phyloP scores from a whole-genome alignment of 1,140 invertebrate species.

The Chrysomallon squamiferum region DNA sequence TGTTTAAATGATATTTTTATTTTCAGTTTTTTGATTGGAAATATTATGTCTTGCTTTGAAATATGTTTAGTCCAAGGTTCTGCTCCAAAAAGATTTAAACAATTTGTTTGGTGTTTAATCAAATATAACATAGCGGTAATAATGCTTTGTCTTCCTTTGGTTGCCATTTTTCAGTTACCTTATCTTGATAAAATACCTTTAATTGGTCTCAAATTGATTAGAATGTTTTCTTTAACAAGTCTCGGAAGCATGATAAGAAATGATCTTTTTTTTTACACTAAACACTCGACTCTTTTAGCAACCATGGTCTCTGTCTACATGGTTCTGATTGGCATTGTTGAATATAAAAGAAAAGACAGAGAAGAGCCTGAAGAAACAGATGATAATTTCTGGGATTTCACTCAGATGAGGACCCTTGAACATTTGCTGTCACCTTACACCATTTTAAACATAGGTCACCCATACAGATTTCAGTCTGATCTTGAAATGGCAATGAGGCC shows the following conservation, averaged over 20 bases:
- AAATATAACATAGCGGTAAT: slow-evolving; percentile 66
- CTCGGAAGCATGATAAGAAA: slow-evolving; percentile 48
- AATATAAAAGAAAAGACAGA: slow-evolving; percentile 29
- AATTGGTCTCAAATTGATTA: slow-evolving; percentile 42
- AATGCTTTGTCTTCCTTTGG: slow-evolving; percentile 62
- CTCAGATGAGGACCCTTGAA: slow-evolving; percentile 46
- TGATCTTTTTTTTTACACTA: slow-evolving; percentile 47
- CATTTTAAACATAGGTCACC: too few relatives aligned
- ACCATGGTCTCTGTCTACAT: slow-evolving; percentile 24
- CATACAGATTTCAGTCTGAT: too few relatives aligned
- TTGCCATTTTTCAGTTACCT: slow-evolving; percentile 62
- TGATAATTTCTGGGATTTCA: slow-evolving; percentile 58
- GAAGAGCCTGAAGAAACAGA: slow-evolving; percentile 34
- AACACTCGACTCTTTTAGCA: slow-evolving; percentile 21
- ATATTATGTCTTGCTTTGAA: slow-evolving; percentile 64
- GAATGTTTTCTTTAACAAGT: slow-evolving; percentile 44
- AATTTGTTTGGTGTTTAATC: slow-evolving; percentile 59
- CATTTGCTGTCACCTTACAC: slow-evolving; percentile 20
- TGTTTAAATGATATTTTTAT: slow-evolving; percentile 69
- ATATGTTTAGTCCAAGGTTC: slow-evolving; percentile 57
- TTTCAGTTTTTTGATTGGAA: slow-evolving; percentile 62
- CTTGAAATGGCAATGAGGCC: slow-evolving; percentile 56
- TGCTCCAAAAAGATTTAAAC: slow-evolving; percentile 54
- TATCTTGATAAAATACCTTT: slow-evolving; percentile 47
- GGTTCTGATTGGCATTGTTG: slow-evolving; percentile 23